Percentiles rank a stretch among this genome's conserved stretches.
Evolutionary conservation across 1,140 invertebrate species (phyloP).

Genomic region (Drosophila parabipectinata): DNA sequence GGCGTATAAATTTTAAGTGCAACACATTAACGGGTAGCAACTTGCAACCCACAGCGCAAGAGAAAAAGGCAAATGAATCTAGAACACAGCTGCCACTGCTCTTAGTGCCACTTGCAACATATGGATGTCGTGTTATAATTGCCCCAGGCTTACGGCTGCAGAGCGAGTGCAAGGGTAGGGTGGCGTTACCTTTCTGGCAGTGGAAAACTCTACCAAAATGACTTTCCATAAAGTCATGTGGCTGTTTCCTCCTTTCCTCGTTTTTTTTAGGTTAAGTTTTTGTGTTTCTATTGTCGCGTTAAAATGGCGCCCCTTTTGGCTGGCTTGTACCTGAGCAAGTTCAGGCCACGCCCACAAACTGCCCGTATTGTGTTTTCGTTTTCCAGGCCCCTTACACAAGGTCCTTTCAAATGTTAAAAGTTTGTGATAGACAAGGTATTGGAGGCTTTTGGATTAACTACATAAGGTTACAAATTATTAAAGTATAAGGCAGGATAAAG

Average conservation of each 20-base stretch:
- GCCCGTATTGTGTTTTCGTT: constrained; percentile 11
- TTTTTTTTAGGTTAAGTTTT: constrained; percentile 24
- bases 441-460: too few relatives aligned
- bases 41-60: constrained; percentile 36
- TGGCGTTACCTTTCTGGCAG: neutral
- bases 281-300: constrained; percentile 8
- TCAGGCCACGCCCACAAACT: constrained; percentile 21
- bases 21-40: constrained; percentile 71
- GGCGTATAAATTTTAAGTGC: constrained; percentile 77
- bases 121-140: constrained; percentile 74
- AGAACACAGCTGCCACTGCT: constrained; percentile 67
- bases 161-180: constrained; percentile 7
- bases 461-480: too few relatives aligned
- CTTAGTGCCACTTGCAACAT: constrained; percentile 68
- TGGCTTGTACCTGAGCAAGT: constrained; percentile 20
- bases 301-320: constrained; percentile 8
- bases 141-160: constrained; percentile 31
- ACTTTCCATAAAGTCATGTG: constrained; percentile 75
- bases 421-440: neutral
- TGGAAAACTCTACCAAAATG: constrained; percentile 51
- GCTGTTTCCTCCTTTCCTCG: neutral
- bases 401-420: neutral
- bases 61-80: constrained; percentile 54
- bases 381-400: neutral
- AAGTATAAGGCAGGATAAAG: too few relatives aligned